A percentile compares a stretch with the other conserved stretches of the same genome.
Conservation (phyloP, 2,888 invertebrate species). For the Sesia apiformis region DNA sequence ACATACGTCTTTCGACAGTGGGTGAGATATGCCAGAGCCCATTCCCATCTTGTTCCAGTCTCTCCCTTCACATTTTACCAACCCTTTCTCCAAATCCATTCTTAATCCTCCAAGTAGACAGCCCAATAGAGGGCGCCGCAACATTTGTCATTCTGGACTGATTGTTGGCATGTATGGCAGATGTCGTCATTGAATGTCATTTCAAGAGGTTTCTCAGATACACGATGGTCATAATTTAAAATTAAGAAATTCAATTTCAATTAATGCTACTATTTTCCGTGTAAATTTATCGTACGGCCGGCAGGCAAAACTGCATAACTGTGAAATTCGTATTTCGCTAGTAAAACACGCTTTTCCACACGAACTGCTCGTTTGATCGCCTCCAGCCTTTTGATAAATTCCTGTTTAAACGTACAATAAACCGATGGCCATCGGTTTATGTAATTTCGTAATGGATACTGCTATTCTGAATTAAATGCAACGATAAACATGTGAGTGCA, state of each 20-base stretch:
- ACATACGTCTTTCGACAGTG: no score
- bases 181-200: no score
- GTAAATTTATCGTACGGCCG: neutral
- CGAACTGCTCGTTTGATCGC: conserved; percentile 21
- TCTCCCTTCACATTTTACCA: no score
- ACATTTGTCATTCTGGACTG: no score
- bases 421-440: conserved; percentile 3
- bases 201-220: neutral
- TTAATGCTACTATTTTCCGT: neutral
- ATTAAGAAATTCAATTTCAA: neutral
- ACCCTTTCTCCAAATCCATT: no score
- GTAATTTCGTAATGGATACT: conserved; percentile 11
- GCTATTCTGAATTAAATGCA: conserved; percentile 1
- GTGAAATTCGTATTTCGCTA: conserved; percentile 12
- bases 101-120: no score
- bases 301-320: neutral
- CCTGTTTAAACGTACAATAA: neutral
- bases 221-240: neutral
- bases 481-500: no score
- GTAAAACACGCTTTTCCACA: conserved; percentile 14
- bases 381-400: conserved; percentile 20
- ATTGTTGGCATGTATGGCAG: no score
- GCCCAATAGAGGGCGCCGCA: no score
- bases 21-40: no score
- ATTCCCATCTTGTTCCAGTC: no score